Base-by-base conservation (phyloP, 2,113 vertebrate genomes). In the Melanerpes formicivorus region DNA sequence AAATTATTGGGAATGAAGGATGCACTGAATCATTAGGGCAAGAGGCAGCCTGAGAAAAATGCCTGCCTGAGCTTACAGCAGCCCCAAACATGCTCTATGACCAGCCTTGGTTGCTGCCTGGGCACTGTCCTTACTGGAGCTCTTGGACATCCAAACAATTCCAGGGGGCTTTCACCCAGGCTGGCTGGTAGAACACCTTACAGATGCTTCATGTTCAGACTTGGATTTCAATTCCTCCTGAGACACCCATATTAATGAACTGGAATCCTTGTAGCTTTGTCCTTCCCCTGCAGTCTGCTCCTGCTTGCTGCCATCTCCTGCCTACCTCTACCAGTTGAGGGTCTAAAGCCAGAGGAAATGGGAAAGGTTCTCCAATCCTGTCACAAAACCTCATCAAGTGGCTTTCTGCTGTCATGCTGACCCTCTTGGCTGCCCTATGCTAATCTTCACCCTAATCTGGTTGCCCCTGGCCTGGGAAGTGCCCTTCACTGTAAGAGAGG, bases 211-310 rank as follows among this genome's bases (percentile, higher is more conserved):
- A 21, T 87, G 58, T 29, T 69, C 44, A 65, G 44, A 62, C 25
- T 21, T 11, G 1, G 32, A 32, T 26, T 17, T 82, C 59, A 21
- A 0, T 62, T 48, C 55, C 69, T 72, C 4, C 0, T 14, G 27
- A 90, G 5, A 30, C 10, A n/a, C 5, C 25, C 2, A 0, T 34
- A 52, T 52, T 54, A 62, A 60, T 16, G 32, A 46, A 55, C 32
- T 27, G 5, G 5, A 78, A 4, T 42, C 27, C 37, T 14, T 72
- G 50, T n/a, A 71, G 44, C 21, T 48, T 79, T 79, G 26, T 19
- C 37, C 26, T 81, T 64, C 0, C 48, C 11, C 48, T 59, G 10
- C 13, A 59, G 17, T 19, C 37, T 81, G 63, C 10, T 82, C 40
- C 69, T 80, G 30, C 6, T 25, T 83, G 29, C 44, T 88, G 22